Percentiles rank a stretch among this genome's conserved stretches.
phyloP scores from a whole-genome alignment of 2,888 invertebrate genomes.

The Drosophila glabriapex region DNA sequence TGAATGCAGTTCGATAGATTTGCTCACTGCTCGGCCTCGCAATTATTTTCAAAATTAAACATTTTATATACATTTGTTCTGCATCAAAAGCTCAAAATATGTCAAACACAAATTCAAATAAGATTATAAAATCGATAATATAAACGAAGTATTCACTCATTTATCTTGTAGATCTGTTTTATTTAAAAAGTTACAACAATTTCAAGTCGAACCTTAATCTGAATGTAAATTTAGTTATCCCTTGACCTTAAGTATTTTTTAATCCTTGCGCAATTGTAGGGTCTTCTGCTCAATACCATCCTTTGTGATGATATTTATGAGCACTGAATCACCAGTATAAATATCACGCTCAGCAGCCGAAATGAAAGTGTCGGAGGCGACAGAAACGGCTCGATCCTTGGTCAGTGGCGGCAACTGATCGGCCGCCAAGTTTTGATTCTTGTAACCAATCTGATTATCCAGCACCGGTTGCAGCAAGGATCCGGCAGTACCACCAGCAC shows the following conservation, averaged over 20 bases:
- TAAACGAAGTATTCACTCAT: not conserved
- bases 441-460: conserved; percentile 97
- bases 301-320: conserved; percentile 94
- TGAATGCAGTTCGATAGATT: not conserved
- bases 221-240: conserved; percentile 29
- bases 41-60: not conserved
- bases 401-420: conserved; percentile 87
- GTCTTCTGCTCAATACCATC: conserved; percentile 91
- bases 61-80: too few species aligned
- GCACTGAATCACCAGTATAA: conserved; percentile 96
- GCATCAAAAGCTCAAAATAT: not conserved
- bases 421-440: conserved; percentile 90
- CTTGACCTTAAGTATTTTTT: conserved; percentile 69
- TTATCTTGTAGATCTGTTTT: conserved; percentile 47
- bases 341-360: conserved; percentile 99
- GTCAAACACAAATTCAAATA: not conserved
- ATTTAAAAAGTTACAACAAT: conserved; percentile 64
- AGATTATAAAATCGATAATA: not conserved
- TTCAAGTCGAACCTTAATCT: conserved; percentile 50
- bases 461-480: conserved; percentile 96
- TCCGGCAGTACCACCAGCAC: conserved; percentile 96
- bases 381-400: conserved; percentile 92
- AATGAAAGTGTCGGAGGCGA: conserved; percentile 98
- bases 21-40: not conserved
- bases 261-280: conserved; percentile 95